Conservation (phyloP, 2,888 invertebrate species). For the Abscondita cerata region DNA sequence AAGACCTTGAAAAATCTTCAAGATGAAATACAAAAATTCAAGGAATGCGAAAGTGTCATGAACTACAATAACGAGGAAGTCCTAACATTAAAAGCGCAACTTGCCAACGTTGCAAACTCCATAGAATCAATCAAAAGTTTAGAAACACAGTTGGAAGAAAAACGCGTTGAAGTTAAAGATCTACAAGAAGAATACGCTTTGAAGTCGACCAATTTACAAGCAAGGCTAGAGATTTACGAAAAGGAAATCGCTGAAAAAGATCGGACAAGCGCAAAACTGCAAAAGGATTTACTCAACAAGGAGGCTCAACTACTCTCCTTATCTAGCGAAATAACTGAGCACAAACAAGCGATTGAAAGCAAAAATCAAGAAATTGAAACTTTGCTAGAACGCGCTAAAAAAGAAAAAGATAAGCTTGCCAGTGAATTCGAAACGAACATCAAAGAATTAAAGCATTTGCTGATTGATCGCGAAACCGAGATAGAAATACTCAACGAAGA, state of each 20-base stretch:
- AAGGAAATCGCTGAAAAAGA: constrained; percentile 38
- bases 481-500: constrained; percentile 64
- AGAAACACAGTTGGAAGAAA: constrained; percentile 59
- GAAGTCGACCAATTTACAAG: constrained; percentile 56
- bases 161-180: constrained; percentile 51
- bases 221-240: constrained; percentile 29
- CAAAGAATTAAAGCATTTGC: constrained; percentile 44
- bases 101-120: constrained; percentile 46
- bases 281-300: constrained; percentile 48
- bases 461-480: constrained; percentile 62
- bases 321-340: constrained; percentile 30
- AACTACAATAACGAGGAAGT: constrained; percentile 61
- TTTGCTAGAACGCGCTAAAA: constrained; percentile 39
- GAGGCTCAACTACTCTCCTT: constrained; percentile 39
- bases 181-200: constrained; percentile 59
- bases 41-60: constrained; percentile 60
- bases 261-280: constrained; percentile 47
- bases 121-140: constrained; percentile 39
- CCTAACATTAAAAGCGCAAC: constrained; percentile 59
- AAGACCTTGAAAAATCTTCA: constrained; percentile 61
- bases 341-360: constrained; percentile 37
- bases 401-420: constrained; percentile 49
- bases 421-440: constrained; percentile 59
- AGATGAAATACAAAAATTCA: constrained; percentile 60
- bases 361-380: constrained; percentile 49